Base-by-base conservation (phyloP, 2,888 invertebrate genomes). In the Oligia strigilis region DNA sequence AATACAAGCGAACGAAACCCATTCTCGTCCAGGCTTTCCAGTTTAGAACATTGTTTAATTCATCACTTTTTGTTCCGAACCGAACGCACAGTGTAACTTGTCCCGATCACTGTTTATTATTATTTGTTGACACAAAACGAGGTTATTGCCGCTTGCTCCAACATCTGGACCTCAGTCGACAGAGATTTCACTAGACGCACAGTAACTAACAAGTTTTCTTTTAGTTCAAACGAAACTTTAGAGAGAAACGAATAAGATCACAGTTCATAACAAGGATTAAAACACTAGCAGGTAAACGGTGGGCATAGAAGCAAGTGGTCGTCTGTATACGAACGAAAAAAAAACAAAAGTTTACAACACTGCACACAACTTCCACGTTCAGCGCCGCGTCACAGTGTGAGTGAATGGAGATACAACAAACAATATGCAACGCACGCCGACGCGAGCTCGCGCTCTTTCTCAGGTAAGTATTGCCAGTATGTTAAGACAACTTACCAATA, bases 101-200 rank as follows among this genome's bases (percentile, higher is more conserved):
- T 95, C 92, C 93, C 90, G 91, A 94, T 92, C 96, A 96, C 96
- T 95, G 95, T 96, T 96, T 96, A 94, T 94, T 94, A 94, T 93
- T 94, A 94, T 95, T 95, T 96, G 96, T 96, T 96, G 95, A 95
- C 95, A 96, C 94, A 93, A 93, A 95, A 95, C 94, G 94, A 95
- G 95, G 95, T 95, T 96, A 93, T 93, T 94, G 94, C 92, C 94
- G 93, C 92, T 92, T 91, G 92, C 90, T 92, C 90, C 89, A 95
- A 93, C 95, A 96, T 96, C 95, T 95, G 95, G 93, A 90, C 91
- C 92, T 93, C 92, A 92, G 91, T 92, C 91, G 90, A 90, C 91
- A 90, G 90, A 94, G 93, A 93, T 95, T 96, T 96, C 96, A 96
- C 96, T 94, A 91, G 81, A 88, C 86, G 90, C 86, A 91, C 86